Conservation (phyloP, 92 coral and sea anemone species). For the Palythoa grandis region DNA sequence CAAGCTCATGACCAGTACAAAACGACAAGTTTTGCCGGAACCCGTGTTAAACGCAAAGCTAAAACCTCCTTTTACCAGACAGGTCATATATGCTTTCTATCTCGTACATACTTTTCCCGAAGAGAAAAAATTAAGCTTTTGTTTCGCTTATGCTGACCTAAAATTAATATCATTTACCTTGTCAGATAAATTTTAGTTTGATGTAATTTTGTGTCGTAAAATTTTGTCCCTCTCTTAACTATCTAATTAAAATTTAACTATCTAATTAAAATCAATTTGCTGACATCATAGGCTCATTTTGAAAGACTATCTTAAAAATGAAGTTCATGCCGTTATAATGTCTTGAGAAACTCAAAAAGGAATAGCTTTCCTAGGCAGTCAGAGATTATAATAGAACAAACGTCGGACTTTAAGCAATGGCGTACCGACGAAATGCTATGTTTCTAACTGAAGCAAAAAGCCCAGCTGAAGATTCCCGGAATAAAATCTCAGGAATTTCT, state of each 20-base stretch:
- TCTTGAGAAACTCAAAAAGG: neutral
- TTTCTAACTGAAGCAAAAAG: neutral
- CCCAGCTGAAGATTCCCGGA: neutral
- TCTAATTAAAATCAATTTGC: constrained; percentile 14
- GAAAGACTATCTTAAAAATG: neutral
- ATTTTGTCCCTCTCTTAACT: neutral
- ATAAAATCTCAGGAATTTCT: constrained; percentile 6
- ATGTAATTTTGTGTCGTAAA: neutral
- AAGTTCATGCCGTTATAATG: neutral
- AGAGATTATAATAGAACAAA: neutral
- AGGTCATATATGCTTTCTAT: too few relatives aligned
- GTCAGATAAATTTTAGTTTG: too few relatives aligned
- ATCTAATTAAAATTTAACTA: neutral
- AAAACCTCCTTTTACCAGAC: neutral
- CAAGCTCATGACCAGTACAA: too few relatives aligned
- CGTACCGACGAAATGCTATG: constrained; percentile 36
- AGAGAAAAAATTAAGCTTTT: too few relatives aligned
- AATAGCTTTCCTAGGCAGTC: neutral
- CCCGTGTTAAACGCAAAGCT: neutral
- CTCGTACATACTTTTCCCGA: neutral
- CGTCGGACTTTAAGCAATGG: neutral
- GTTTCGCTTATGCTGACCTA: too few relatives aligned
- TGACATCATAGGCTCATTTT: constrained; percentile 38
- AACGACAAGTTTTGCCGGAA: too few relatives aligned
- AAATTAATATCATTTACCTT: too few relatives aligned